Percentiles rank a stretch among this genome's conserved stretches.
These are phyloP conservation scores for Nannospalax galili DNA, from an alignment of 2,113 vertebrate species.

Conservation along the genomic window DNA sequence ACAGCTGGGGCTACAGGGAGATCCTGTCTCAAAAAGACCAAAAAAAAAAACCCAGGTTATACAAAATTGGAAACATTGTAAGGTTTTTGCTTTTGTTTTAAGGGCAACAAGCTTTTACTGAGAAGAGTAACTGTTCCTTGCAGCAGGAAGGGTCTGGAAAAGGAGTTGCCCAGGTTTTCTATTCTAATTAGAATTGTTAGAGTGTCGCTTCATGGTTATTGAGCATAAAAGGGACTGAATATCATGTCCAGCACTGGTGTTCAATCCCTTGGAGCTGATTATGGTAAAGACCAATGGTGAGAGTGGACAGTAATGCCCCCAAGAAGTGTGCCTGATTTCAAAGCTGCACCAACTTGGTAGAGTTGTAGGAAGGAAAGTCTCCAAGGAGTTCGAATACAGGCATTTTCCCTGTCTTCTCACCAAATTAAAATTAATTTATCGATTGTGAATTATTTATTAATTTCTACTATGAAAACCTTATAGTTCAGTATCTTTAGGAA, in stretches of 20 bases:
- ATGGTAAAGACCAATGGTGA: neutral
- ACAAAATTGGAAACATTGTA: neutral
- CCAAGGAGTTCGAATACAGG: neutral
- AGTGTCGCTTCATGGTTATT: neutral
- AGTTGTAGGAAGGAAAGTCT: neutral
- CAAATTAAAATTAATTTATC: constrained; percentile 16
- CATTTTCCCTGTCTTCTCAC: neutral
- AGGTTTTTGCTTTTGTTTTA: neutral
- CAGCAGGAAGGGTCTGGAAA: neutral
- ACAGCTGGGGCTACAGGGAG: no score
- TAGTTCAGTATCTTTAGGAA: constrained; percentile 9
- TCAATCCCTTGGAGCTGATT: neutral
- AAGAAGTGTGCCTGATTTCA: neutral
- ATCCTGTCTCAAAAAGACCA: no score
- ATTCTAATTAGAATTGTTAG: neutral
- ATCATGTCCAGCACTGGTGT: neutral
- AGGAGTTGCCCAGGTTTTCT: neutral
- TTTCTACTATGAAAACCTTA: constrained; percentile 4
- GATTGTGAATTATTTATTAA: neutral
- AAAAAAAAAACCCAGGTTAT: no score
- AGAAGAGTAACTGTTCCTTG: neutral
- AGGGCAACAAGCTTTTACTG: neutral
- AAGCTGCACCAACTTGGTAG: neutral
- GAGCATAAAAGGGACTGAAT: neutral
- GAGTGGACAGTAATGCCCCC: neutral